These are phyloP conservation scores for Cryptosula pallasiana DNA, from an alignment of 2,888 invertebrate genomes.

Conservation along the genomic window DNA sequence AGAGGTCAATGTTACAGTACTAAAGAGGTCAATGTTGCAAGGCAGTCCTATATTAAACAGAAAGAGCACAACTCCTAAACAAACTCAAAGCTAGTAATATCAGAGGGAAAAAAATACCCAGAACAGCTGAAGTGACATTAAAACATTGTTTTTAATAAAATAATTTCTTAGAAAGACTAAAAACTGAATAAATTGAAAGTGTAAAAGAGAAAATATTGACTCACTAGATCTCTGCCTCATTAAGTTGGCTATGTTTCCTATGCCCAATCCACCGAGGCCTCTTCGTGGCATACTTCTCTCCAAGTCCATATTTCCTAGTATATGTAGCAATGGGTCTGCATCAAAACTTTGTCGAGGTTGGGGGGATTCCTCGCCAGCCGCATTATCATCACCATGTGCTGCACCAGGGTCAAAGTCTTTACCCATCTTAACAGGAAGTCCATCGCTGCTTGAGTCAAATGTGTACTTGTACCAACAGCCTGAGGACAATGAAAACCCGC, in stretches of 20 bases:
- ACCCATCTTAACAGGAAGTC: constrained; percentile 4
- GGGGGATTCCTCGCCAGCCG: not conserved
- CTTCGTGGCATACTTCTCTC: not conserved
- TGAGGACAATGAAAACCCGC: too few species aligned
- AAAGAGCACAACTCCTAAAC: too few species aligned
- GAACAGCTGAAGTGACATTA: too few species aligned
- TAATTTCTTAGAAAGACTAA: too few species aligned
- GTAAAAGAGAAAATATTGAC: not conserved
- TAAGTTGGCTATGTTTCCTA: not conserved
- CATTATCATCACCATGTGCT: not conserved
- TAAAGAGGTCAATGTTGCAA: too few species aligned
- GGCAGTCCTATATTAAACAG: too few species aligned
- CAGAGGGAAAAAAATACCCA: too few species aligned
- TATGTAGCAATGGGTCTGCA: not conserved
- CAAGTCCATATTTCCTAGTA: not conserved
- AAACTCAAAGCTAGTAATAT: too few species aligned
- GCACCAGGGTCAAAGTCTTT: not conserved
- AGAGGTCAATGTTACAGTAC: too few species aligned
- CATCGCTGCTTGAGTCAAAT: constrained; percentile 14
- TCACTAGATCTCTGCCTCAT: not conserved
- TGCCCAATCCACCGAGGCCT: not conserved
- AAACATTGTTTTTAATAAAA: too few species aligned
- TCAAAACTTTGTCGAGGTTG: not conserved
- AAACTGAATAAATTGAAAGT: not conserved
- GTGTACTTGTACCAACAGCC: constrained; percentile 23